phyloP scores from a whole-genome alignment of 2,797 vertebrate species.

The Lindbergichthys nudifrons region DNA sequence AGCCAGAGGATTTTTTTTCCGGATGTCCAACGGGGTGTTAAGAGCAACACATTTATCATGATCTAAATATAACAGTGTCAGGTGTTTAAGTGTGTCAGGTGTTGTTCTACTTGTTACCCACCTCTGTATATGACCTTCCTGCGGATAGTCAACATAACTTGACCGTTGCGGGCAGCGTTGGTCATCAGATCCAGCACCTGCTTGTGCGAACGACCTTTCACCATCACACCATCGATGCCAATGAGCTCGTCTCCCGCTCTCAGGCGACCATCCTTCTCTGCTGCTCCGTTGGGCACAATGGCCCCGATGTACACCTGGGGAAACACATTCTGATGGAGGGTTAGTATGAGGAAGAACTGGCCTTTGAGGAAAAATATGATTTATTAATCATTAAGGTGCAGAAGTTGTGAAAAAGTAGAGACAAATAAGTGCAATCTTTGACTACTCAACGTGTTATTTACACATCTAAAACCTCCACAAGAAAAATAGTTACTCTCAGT shows the following conservation, averaged over 20 bases:
- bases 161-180: constrained; percentile 94
- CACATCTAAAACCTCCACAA: too few species aligned
- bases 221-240: constrained; percentile 93
- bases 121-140: constrained; percentile 92
- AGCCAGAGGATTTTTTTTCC: neutral
- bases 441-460: too few species aligned
- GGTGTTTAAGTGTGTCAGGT: neutral
- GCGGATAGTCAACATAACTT: constrained; percentile 94
- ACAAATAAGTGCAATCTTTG: too few species aligned
- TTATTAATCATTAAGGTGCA: neutral
- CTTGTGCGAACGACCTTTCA: constrained; percentile 97
- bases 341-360: constrained; percentile 21
- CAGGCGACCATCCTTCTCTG: constrained; percentile 94
- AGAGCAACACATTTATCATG: neutral
- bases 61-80: neutral
- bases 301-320: constrained; percentile 96
- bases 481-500: too few species aligned
- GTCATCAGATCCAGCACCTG: constrained; percentile 98
- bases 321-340: constrained; percentile 72
- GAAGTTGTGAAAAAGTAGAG: too few species aligned
- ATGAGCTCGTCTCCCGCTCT: constrained; percentile 96
- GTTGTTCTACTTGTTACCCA: constrained; percentile 60
- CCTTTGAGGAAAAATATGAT: neutral
- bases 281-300: constrained; percentile 94
- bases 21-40: neutral